phyloP scores from a whole-genome alignment of 2,888 invertebrate genomes.

The Steinernema hermaphroditum region DNA sequence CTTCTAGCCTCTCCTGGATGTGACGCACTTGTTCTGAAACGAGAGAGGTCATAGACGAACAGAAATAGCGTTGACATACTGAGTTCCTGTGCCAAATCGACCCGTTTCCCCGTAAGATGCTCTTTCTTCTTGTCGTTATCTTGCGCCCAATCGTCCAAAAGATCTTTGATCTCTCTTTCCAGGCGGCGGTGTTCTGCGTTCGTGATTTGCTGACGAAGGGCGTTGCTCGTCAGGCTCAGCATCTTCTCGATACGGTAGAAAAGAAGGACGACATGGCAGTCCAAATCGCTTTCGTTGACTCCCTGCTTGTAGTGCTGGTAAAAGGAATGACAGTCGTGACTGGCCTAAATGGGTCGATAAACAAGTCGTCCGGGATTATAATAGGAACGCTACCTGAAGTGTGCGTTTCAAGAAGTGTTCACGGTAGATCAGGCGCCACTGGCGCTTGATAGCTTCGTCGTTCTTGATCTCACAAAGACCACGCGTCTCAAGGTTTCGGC shows the following conservation, averaged over 20 bases:
- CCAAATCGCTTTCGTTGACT: slow-evolving; percentile 67
- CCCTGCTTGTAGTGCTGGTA: slow-evolving; percentile 89
- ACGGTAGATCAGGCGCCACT: slow-evolving; percentile 88
- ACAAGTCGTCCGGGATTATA: slow-evolving; percentile 56
- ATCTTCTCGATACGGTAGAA: slow-evolving; percentile 97
- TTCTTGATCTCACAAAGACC: slow-evolving; percentile 77
- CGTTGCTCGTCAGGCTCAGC: slow-evolving; percentile 90
- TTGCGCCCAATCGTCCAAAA: slow-evolving; percentile 85
- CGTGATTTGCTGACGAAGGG: slow-evolving; percentile 82
- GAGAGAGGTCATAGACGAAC: no score
- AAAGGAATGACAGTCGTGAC: slow-evolving; percentile 80
- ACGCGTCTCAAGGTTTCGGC: slow-evolving; percentile 83
- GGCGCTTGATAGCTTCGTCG: slow-evolving; percentile 72
- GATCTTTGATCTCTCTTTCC: slow-evolving; percentile 92
- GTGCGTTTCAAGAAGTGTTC: slow-evolving; percentile 70
- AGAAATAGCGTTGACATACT: slow-evolving; percentile 76
- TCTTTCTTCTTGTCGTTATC: slow-evolving; percentile 79
- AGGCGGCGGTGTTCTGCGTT: slow-evolving; percentile 73
- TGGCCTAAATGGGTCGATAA: slow-evolving; percentile 42
- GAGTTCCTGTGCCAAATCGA: slow-evolving; percentile 92
- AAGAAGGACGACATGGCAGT: slow-evolving; percentile 92
- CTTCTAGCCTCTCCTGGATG: slow-evolving; percentile 96
- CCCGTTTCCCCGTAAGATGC: slow-evolving; percentile 86
- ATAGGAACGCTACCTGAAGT: slow-evolving; percentile 47
- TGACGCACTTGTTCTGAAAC: slow-evolving; percentile 76